These are phyloP conservation scores for Zosterops borbonicus DNA, from an alignment of 2,113 vertebrate species.

Conservation along the genomic window DNA sequence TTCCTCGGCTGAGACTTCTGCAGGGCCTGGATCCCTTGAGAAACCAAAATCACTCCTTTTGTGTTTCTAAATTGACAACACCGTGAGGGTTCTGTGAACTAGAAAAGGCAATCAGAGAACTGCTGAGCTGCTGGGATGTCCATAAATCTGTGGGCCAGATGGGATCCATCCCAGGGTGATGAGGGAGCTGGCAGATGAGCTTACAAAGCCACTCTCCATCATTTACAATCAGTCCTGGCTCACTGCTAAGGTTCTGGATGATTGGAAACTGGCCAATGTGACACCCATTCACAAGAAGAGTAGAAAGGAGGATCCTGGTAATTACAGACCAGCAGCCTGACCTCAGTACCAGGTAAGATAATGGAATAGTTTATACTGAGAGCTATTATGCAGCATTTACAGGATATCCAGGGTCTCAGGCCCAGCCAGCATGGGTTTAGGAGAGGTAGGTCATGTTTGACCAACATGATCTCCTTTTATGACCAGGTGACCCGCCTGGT, in stretches of 20 bases:
- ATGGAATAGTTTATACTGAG: background rate
- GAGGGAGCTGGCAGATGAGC: background rate
- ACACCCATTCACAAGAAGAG: background rate
- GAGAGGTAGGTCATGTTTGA: background rate
- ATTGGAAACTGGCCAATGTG: background rate
- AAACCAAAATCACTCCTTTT: background rate
- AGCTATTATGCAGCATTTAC: background rate
- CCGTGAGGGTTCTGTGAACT: background rate
- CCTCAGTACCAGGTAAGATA: background rate
- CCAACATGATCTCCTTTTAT: background rate
- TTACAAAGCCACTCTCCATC: background rate
- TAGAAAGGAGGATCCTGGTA: background rate
- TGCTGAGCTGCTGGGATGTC: background rate
- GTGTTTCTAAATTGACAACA: background rate
- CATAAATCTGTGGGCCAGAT: background rate
- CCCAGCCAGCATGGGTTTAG: background rate
- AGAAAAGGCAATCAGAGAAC: background rate
- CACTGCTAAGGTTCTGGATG: background rate
- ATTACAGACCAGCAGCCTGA: background rate
- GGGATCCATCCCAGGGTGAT: background rate
- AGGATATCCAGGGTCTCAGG: background rate
- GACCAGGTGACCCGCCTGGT: background rate
- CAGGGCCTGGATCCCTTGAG: background rate
- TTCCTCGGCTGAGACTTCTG: background rate
- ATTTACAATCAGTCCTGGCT: background rate